These are phyloP conservation scores for Paramacrobiotus metropolitanus DNA, from an alignment of 1,140 invertebrate genomes.

Conservation along the genomic window DNA sequence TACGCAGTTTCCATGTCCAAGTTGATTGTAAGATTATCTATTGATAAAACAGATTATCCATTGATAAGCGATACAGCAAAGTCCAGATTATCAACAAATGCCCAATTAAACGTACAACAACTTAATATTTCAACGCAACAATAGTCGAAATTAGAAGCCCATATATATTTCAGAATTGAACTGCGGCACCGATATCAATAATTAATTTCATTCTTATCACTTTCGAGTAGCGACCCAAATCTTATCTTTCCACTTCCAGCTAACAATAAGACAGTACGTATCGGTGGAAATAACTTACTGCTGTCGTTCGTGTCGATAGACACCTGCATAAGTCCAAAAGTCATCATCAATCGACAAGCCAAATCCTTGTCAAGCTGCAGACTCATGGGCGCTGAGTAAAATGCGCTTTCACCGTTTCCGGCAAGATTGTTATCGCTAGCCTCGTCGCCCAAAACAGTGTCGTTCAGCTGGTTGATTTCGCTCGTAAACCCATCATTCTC, in stretches of 20 bases:
- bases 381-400: background rate
- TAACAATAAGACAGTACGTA: too few species aligned
- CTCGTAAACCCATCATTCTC: too few species aligned
- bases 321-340: background rate
- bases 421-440: background rate
- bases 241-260: too few species aligned
- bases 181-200: too few species aligned
- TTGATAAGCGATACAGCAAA: too few species aligned
- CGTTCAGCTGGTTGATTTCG: background rate
- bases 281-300: background rate
- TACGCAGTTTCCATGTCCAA: background rate
- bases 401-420: background rate
- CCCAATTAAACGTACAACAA: too few species aligned
- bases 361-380: constrained; percentile 1
- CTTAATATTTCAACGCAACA: too few species aligned
- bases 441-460: background rate
- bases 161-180: too few species aligned
- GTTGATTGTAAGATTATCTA: background rate
- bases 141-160: background rate
- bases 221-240: too few species aligned
- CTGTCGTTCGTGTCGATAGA: background rate
- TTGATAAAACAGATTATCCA: background rate
- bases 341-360: background rate
- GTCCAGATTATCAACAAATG: too few species aligned
- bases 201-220: too few species aligned